These are phyloP conservation scores for Scrobipalpa costella DNA, from an alignment of 2,888 invertebrate species.

Conservation along the genomic window DNA sequence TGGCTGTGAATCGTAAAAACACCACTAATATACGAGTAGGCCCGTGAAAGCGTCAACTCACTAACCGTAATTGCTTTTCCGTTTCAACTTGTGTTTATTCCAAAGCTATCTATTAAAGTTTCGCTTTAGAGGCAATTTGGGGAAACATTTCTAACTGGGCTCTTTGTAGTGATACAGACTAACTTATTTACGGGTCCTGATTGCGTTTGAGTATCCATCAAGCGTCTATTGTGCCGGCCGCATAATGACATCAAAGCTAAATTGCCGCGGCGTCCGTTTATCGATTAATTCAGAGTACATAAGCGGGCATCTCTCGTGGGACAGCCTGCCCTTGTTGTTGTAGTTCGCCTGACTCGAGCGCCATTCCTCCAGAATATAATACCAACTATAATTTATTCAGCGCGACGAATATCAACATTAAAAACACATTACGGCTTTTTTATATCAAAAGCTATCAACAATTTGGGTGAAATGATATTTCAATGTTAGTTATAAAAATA, in stretches of 20 bases:
- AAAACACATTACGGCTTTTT: background rate
- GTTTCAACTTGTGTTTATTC: constrained; percentile 41
- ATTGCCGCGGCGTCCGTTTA: constrained; percentile 34
- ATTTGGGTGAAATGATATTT: too few species aligned
- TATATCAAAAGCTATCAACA: background rate
- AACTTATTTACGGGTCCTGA: constrained; percentile 8
- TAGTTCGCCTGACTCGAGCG: constrained; percentile 28
- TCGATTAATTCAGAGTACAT: constrained; percentile 35
- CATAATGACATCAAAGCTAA: constrained; percentile 10
- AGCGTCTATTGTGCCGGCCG: background rate
- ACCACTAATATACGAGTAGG: constrained; percentile 54
- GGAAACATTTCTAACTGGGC: background rate
- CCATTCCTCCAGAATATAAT: constrained; percentile 14
- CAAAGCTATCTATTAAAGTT: constrained; percentile 28
- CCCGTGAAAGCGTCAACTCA: constrained; percentile 68
- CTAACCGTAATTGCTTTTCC: constrained; percentile 64
- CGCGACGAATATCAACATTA: constrained; percentile 8
- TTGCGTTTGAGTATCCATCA: constrained; percentile 6
- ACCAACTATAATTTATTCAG: constrained; percentile 22
- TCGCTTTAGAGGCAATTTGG: constrained; percentile 20
- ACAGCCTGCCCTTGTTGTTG: background rate
- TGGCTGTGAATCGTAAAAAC: constrained; percentile 60
- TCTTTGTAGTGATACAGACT: background rate
- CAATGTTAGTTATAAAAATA: too few species aligned
- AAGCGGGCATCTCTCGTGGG: constrained; percentile 30